Evolutionary conservation across 2,888 invertebrate genomes (phyloP).

Genomic region (Auanema sp.): DNA sequence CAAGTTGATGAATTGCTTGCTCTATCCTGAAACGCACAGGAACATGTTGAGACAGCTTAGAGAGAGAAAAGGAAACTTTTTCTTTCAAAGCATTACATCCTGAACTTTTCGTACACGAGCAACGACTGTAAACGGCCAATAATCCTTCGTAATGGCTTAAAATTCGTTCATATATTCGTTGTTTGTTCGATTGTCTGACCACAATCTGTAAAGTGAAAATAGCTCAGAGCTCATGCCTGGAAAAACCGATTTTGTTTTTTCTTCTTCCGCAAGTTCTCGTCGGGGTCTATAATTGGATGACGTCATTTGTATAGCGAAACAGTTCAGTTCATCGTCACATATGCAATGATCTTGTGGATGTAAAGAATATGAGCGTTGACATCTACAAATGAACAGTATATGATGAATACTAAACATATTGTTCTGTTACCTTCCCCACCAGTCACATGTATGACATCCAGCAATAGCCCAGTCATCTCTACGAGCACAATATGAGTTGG

Average conservation of each 20-base stretch:
- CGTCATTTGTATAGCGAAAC: conserved; percentile 14
- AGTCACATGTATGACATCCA: conserved; percentile 23
- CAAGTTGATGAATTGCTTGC: conserved; percentile 43
- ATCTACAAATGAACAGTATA: background rate
- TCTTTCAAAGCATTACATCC: conserved; percentile 20
- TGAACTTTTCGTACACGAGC: conserved; percentile 37
- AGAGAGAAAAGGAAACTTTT: no score
- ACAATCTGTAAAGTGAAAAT: conserved; percentile 23
- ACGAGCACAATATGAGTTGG: background rate
- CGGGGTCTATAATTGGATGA: no score
- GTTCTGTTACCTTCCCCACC: conserved; percentile 23
- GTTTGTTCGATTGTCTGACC: conserved; percentile 26
- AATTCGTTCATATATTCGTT: conserved; percentile 51
- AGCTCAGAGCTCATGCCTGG: background rate
- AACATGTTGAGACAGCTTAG: no score
- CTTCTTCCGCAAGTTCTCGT: conserved; percentile 2
- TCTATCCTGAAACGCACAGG: conserved; percentile 25
- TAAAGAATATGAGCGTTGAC: conserved; percentile 2
- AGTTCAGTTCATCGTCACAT: conserved; percentile 16
- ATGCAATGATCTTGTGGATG: conserved; percentile 16
- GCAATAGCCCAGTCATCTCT: conserved; percentile 9
- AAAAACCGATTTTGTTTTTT: conserved; percentile 1
- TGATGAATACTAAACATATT: background rate
- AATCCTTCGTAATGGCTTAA: conserved; percentile 52
- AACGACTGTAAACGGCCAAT: conserved; percentile 55